A percentile compares a stretch with the other conserved stretches of the same genome.
Conservation (phyloP, 2,888 invertebrate genomes). For the Nephrotoma guestfalica region DNA sequence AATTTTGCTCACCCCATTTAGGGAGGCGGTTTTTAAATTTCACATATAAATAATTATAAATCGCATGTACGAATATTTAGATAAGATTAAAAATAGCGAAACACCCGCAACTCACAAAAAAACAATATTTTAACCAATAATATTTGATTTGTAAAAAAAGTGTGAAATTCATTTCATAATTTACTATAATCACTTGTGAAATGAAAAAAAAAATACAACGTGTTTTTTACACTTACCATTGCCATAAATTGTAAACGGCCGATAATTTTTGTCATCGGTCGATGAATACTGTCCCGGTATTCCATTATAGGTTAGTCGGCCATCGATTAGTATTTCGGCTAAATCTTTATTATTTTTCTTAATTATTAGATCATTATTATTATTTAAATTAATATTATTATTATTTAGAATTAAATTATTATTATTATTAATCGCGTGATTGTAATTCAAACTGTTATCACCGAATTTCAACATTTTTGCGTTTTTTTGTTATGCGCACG, state of each 20-base stretch:
- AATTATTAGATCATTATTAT: conserved; percentile 14
- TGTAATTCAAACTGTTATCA: not conserved
- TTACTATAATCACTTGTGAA: too few relatives aligned
- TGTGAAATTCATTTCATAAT: not conserved
- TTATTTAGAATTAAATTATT: conserved; percentile 5
- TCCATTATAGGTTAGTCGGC: conserved; percentile 19
- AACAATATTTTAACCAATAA: conserved; percentile 3
- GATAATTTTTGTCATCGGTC: conserved; percentile 28
- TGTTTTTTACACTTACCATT: conserved; percentile 28
- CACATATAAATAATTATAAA: not conserved
- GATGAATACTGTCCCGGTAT: conserved; percentile 24
- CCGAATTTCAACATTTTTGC: not conserved
- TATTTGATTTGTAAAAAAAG: not conserved
- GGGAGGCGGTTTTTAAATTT: not conserved
- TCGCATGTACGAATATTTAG: not conserved
- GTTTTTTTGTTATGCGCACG: not conserved
- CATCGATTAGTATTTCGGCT: conserved; percentile 18
- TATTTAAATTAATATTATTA: conserved; percentile 16
- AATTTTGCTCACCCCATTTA: not conserved
- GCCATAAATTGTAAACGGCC: conserved; percentile 33
- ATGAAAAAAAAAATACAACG: not conserved
- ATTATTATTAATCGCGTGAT: not conserved
- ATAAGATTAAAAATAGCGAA: not conserved
- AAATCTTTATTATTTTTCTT: conserved; percentile 19
- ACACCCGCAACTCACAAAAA: not conserved